These are phyloP conservation scores for Megamerina dolium DNA, from an alignment of 2,888 invertebrate genomes.

Conservation along the genomic window DNA sequence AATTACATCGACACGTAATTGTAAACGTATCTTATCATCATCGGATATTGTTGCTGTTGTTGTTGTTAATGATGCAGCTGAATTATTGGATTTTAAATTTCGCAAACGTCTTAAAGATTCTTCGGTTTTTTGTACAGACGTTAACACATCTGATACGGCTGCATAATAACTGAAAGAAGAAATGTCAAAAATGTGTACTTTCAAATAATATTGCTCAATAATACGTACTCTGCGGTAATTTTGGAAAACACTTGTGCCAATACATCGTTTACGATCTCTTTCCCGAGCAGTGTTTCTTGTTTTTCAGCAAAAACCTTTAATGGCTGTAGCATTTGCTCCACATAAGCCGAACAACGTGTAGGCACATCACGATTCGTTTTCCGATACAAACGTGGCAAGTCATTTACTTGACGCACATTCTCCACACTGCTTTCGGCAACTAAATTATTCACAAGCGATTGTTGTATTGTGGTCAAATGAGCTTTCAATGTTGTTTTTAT, in stretches of 20 bases:
- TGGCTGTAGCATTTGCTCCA: slow-evolving; percentile 60
- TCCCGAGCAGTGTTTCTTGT: slow-evolving; percentile 40
- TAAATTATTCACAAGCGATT: slow-evolving; percentile 71
- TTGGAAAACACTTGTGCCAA: slow-evolving; percentile 47
- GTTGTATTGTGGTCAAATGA: slow-evolving; percentile 45
- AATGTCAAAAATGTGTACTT: background rate
- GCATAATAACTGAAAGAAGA: slow-evolving; percentile 56
- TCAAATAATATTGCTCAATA: background rate
- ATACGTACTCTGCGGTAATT: slow-evolving; percentile 56
- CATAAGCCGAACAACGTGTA: slow-evolving; percentile 72
- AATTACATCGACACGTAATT: slow-evolving; percentile 79
- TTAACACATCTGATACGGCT: slow-evolving; percentile 80
- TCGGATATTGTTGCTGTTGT: slow-evolving; percentile 60
- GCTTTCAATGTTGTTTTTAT: slow-evolving; percentile 25
- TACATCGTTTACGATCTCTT: slow-evolving; percentile 33
- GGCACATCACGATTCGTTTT: slow-evolving; percentile 87
- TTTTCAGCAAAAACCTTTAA: slow-evolving; percentile 51
- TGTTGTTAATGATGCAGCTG: slow-evolving; percentile 32
- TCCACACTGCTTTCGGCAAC: slow-evolving; percentile 65
- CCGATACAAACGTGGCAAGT: slow-evolving; percentile 87
- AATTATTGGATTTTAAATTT: slow-evolving; percentile 62
- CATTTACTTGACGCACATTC: slow-evolving; percentile 75
- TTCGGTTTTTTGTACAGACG: slow-evolving; percentile 91
- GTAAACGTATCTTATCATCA: slow-evolving; percentile 90
- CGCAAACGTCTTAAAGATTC: slow-evolving; percentile 87